Evolutionary conservation across 1,140 invertebrate species (phyloP), one percentile per base, ranked within the genome.

Genomic region (Spodoptera litura): DNA sequence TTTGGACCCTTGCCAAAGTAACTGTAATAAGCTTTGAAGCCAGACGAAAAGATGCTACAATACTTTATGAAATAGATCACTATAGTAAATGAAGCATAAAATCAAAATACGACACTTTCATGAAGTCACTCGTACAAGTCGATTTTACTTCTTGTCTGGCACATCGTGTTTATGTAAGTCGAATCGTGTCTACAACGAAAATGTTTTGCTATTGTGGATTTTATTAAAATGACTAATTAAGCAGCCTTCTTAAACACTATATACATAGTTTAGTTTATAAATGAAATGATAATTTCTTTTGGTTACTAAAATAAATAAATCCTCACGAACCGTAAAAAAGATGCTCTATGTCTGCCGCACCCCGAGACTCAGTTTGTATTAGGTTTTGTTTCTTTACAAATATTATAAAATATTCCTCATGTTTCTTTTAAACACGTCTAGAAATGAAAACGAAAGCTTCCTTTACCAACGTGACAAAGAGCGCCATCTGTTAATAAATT

Each of bases 1-100:
- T 70, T 70, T 70, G 66, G 66, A n/a, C 25, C 11, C 20, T 70
- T 70, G 66, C 66, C 66, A 70, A 70, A 53, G 52, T 51, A 31
- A 25, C 49, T 52, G 49, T 70, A 70, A 70, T 70, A 49, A 70
- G 66, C 20, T 53, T 70, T 70, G 66, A 70, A 53, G 49, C 6
- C 25, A 52, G 49, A 25, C 49, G 66, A 70, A 31, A 70, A 70
- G 66, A 70, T 70, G 66, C 66, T 70, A 12, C 25, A 49, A 52
- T 53, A 25, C 44, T 52, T 13, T 52, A 49, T 27, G 12, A 53
- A 70, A 53, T 70, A 31, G 66, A 70, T 49, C 20, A 52, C 11
- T 49, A 70, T 25, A 70, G 51, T 70, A 70, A 70, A 70, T 70
- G 66, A 70, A 52, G 6, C 49, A 49, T 70, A 12, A 53, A 70